These are phyloP conservation scores for Sarcophaga bullata DNA, from an alignment of 1,140 invertebrate genomes.

Conservation along the genomic window DNA sequence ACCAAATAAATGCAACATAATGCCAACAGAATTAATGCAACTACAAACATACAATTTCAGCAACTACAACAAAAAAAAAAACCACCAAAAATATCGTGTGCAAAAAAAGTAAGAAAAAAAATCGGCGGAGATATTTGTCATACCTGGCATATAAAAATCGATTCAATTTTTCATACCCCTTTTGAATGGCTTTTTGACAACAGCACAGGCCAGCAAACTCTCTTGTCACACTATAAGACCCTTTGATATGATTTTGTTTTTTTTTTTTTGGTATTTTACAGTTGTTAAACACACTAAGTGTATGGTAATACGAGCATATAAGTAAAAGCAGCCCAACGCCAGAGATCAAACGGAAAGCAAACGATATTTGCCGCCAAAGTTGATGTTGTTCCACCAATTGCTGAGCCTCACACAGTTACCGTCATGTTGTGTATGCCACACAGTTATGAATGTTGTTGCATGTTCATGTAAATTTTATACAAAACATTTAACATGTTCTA, in stretches of 20 bases:
- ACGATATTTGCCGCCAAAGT: slow-evolving; percentile 35
- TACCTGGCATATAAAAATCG: neutral
- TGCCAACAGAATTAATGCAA: slow-evolving; percentile 28
- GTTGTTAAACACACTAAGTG: slow-evolving; percentile 40
- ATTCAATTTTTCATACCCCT: slow-evolving; percentile 25
- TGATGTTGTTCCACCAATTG: neutral
- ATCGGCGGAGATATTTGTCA: slow-evolving; percentile 8
- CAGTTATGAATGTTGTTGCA: slow-evolving; percentile 37
- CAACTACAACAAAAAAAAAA: neutral
- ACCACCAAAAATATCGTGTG: neutral
- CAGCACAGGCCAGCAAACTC: neutral
- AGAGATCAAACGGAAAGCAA: slow-evolving; percentile 36
- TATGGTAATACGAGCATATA: neutral
- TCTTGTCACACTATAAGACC: slow-evolving; percentile 13
- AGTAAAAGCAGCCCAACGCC: neutral
- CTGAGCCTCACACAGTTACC: neutral
- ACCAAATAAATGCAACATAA: slow-evolving; percentile 37
- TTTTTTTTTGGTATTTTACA: slow-evolving; percentile 33
- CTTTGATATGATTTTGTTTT: neutral
- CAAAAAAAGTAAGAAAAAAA: too few relatives aligned
- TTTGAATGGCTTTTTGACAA: neutral
- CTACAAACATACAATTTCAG: slow-evolving; percentile 2
- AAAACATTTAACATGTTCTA: slow-evolving; percentile 40
- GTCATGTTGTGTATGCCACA: slow-evolving; percentile 4
- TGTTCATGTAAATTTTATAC: slow-evolving; percentile 40